Evolutionary conservation across 2,113 vertebrate genomes (phyloP).

Genomic region (Malurus elegans): DNA sequence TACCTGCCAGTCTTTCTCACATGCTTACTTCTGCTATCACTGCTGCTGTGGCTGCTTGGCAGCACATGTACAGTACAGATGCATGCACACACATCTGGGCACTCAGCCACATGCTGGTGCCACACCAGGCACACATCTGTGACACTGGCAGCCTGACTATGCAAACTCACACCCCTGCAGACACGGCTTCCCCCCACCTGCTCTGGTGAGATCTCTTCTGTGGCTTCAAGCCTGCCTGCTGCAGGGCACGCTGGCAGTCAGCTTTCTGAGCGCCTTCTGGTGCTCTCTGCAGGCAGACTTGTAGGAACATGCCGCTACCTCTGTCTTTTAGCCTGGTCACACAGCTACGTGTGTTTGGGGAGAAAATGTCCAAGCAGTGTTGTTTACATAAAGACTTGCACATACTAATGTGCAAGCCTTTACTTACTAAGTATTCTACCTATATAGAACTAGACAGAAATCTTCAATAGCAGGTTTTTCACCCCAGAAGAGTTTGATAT

Average conservation of each 20-base stretch:
- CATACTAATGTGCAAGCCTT: background rate
- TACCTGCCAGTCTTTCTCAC: background rate
- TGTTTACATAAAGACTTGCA: background rate
- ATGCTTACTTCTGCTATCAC: background rate
- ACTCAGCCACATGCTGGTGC: background rate
- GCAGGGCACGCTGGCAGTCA: background rate
- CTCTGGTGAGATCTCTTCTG: background rate
- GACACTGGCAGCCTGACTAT: background rate
- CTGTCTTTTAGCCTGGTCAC: background rate
- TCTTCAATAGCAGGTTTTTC: background rate
- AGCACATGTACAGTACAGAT: background rate
- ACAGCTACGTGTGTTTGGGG: fast-evolving
- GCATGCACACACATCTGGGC: fast-evolving
- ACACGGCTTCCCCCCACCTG: fast-evolving
- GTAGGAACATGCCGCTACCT: background rate
- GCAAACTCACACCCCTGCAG: background rate
- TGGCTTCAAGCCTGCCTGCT: background rate
- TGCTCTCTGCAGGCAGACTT: background rate
- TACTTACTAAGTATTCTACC: background rate
- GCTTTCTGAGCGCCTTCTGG: background rate
- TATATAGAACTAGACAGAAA: background rate
- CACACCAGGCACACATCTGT: background rate
- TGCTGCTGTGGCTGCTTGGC: background rate
- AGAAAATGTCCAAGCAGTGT: background rate
- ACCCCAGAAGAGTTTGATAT: background rate